Base-by-base conservation (phyloP, 2,113 vertebrate species). In the Pangasianodon hypophthalmus region DNA sequence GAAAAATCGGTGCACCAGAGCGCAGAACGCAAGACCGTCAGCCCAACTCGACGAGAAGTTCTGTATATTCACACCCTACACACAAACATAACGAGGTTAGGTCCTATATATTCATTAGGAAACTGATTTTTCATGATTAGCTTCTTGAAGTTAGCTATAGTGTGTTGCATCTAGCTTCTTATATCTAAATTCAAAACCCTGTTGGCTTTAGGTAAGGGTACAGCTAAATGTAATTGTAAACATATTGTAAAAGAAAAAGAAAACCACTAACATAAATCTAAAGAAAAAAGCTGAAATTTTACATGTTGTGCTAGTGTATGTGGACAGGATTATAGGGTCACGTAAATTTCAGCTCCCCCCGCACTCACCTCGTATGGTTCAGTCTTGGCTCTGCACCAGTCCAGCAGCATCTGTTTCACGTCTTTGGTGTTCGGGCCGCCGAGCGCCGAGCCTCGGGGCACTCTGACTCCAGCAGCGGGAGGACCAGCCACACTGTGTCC, bases 41-140 rank as follows among this genome's bases (percentile, higher is more conserved):
- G 97, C 98, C 98, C 98, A 99, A 79, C 98, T 99, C 44, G 98
- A 99, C 0, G 98, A 99, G 94, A 99, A 99, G 96, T 99, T 99
- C 91, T 97, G 96, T 95, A 99, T 99, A 90, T 97, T 90, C 88
- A 99, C 98, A 0, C 99, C 97, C 98, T 99, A 90, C 2, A 81
- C 32, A 81, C 64, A 90, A 44, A 89, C 50, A 88, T 26, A 58
- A 56, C 1, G 5, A 62, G 37, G 32, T 60, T 24, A 58, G 52
- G 21, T 32, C 37, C 19, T 41, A 7, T 9, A 24, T 11, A 11
- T 58, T 37, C 32, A 24, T n/a, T 37, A 56, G 7, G 3, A 21
- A 54, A 32, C 19, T 6, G 44, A 44, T 77, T 19, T 37, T 54
- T 52, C 44, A 21, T 77, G 41, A 80, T 44, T 46, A 77, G 46